Percentiles rank a stretch among this genome's conserved stretches.
These are phyloP conservation scores for Nasua narica DNA, from an alignment of 2,797 vertebrate species.

Conservation along the genomic window DNA sequence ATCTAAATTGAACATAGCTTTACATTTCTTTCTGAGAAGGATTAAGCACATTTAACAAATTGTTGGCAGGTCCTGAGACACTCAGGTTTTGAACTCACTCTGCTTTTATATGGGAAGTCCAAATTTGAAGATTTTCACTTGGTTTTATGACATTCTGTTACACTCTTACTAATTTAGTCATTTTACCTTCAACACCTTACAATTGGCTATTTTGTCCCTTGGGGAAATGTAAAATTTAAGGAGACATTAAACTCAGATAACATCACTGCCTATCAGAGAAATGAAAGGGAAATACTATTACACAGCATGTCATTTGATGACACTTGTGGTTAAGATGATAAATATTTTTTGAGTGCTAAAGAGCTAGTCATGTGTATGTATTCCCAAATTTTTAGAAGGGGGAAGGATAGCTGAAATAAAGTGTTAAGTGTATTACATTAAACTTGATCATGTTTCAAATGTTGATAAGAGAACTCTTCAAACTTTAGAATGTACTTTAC, in stretches of 20 bases:
- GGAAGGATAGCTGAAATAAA: not conserved
- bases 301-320: constrained; percentile 19
- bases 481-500: not conserved
- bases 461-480: not conserved
- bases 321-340: constrained; percentile 15
- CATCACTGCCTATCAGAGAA: constrained; percentile 35
- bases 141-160: constrained; percentile 16
- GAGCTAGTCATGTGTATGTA: not conserved
- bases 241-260: constrained; percentile 43
- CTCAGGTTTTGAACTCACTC: not conserved
- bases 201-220: not conserved
- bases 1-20: constrained; percentile 6
- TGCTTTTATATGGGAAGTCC: constrained; percentile 23
- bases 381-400: not conserved
- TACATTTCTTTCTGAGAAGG: not conserved
- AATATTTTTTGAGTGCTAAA: constrained; percentile 14
- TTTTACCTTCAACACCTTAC: constrained; percentile 13
- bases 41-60: not conserved
- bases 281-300: not conserved
- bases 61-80: not conserved
- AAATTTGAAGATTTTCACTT: constrained; percentile 15
- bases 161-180: constrained; percentile 13
- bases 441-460: not conserved
- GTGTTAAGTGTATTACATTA: not conserved
- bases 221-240: constrained; percentile 50